These are phyloP conservation scores for Oreochromis grahami DNA, from an alignment of 2,797 vertebrate genomes.

Conservation along the genomic window DNA sequence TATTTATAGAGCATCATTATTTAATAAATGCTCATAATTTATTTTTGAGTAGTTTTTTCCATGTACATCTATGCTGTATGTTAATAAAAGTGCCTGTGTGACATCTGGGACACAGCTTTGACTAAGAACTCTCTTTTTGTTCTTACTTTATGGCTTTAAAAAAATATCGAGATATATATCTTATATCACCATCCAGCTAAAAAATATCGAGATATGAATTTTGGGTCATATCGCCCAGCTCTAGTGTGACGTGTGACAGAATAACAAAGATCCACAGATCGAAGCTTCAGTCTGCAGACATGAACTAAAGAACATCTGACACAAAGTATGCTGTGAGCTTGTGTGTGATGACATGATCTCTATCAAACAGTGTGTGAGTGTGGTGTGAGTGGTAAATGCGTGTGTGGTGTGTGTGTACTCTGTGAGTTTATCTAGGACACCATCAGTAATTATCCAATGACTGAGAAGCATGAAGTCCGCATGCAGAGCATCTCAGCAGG, in stretches of 20 bases:
- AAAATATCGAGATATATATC: too few species aligned
- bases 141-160: too few species aligned
- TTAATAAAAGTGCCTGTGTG: too few species aligned
- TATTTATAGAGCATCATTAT: too few species aligned
- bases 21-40: too few species aligned
- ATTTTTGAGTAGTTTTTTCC: too few species aligned
- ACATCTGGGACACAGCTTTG: too few species aligned
- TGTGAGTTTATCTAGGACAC: slow-evolving; percentile 39
- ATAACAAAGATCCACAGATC: background rate
- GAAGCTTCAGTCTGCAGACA: background rate
- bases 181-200: too few species aligned
- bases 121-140: too few species aligned
- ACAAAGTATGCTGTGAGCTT: background rate
- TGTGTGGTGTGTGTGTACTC: background rate
- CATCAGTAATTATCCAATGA: background rate
- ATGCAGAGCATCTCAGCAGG: background rate
- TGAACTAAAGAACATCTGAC: background rate
- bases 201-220: too few species aligned
- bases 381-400: background rate
- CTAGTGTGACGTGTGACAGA: background rate
- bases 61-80: too few species aligned
- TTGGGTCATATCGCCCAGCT: too few species aligned
- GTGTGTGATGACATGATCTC: background rate
- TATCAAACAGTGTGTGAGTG: background rate
- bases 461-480: background rate